Percentiles rank a stretch among this genome's conserved stretches.
phyloP scores from a whole-genome alignment of 2,888 invertebrate genomes.

The Trissolcus japonicus region DNA sequence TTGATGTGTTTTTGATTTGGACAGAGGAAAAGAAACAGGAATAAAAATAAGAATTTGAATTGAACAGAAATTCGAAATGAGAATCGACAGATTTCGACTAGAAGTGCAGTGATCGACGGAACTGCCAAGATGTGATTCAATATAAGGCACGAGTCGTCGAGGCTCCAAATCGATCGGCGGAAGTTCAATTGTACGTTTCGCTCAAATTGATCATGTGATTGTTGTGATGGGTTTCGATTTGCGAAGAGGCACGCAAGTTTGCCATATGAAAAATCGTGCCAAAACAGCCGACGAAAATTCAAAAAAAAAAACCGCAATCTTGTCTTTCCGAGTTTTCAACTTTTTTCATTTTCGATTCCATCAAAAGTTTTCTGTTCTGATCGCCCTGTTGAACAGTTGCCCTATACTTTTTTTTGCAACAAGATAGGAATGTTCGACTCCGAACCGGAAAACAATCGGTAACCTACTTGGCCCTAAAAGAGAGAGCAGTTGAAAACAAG shows the following conservation, averaged over 20 bases:
- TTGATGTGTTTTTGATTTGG: not conserved
- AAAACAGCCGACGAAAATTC: not conserved
- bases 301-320: not conserved
- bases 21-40: not conserved
- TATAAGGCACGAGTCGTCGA: constrained; percentile 37
- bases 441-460: no score
- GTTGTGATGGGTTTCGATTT: constrained; percentile 6
- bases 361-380: no score
- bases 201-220: constrained; percentile 34
- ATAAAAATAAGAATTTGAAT: constrained; percentile 23
- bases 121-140: constrained; percentile 48
- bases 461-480: no score
- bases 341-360: no score
- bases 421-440: no score
- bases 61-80: constrained; percentile 24
- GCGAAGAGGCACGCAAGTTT: not conserved
- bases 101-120: constrained; percentile 37
- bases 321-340: no score
- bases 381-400: no score
- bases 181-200: constrained; percentile 31
- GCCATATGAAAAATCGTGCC: not conserved
- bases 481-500: no score
- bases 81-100: constrained; percentile 34
- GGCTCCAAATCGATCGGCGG: constrained; percentile 24
- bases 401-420: no score